Evolutionary conservation across 2,888 invertebrate genomes (phyloP), one percentile per base, ranked within the genome.

Genomic region (Cataglyphis albicans): DNA sequence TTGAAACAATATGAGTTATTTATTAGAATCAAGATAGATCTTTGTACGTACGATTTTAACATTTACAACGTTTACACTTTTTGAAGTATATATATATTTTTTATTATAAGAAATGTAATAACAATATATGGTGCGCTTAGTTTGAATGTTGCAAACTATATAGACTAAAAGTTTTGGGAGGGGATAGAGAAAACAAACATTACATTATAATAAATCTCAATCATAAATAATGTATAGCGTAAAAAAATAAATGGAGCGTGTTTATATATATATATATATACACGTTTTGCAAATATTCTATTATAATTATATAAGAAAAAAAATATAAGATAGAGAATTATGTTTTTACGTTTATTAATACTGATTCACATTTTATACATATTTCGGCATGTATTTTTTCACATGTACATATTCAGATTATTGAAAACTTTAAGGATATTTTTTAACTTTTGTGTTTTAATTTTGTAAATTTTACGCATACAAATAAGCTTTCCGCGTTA

Each of bases 271-370:
- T 25, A 25, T 25, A 25, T 25, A 25, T 25, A 25, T n/a, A 7
- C 6, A 0, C 48, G 6, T 18, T 7, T 48, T 18, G 18, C 48
- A 48, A 48, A 25, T 18, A n/a, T 48, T 48, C 6, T 25, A 72
- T 6, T 21, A 44, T 12, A 74, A 61, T 74, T 61, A 15, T 44
- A 7, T 41, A 41, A 73, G 3, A 29, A 59, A 74, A 57, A 57
- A 5, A 55, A 25, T 41, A 6, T 74, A 44, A 74, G 44, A 61
- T 73, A 44, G 15, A 32, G 41, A 44, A 5, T 1, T 63, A 64
- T 15, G 41, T 61, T 82, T 64, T 32, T 32, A 67, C 38, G 18
- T 88, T 88, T 88, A 88, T 86, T 81, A 59, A 35, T 68, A 63
- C 76, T 12, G 12, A 64, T 65, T 57, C 15, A 44, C 61, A 61